Evolutionary conservation across 2,113 vertebrate species (phyloP).

Genomic region (Regulus satrapa): DNA sequence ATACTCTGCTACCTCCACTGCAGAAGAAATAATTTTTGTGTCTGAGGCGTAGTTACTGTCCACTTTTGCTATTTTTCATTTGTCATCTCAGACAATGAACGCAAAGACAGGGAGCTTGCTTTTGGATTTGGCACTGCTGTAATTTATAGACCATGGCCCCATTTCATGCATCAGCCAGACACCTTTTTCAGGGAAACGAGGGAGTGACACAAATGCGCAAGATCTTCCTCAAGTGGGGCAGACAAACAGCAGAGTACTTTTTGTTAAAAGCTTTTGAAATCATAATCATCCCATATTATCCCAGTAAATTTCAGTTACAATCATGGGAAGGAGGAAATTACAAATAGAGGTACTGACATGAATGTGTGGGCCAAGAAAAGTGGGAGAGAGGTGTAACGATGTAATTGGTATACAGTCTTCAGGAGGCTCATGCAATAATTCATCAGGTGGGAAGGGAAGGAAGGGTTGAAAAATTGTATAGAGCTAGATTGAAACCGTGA

Average conservation of each 20-base stretch:
- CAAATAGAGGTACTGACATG: neutral
- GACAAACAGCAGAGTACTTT: neutral
- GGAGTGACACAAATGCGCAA: neutral
- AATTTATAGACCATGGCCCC: neutral
- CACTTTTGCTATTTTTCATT: neutral
- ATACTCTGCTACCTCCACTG: neutral
- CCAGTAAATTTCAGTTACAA: neutral
- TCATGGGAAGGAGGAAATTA: neutral
- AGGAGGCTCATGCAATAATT: neutral
- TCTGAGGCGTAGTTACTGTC: neutral
- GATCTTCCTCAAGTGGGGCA: neutral
- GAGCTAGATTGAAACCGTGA: rapidly evolving
- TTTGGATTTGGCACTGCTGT: neutral
- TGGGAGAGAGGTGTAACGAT: neutral
- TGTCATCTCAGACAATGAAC: neutral
- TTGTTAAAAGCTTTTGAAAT: neutral
- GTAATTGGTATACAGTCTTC: neutral
- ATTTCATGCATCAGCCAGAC: neutral
- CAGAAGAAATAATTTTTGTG: neutral
- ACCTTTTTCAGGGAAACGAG: neutral
- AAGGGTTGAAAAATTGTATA: neutral
- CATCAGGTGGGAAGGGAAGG: neutral
- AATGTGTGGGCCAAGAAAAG: neutral
- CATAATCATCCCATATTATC: neutral
- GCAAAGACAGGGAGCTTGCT: neutral